Evolutionary conservation across 1,140 invertebrate genomes (phyloP).

Genomic region (Calephelis virginiensis): DNA sequence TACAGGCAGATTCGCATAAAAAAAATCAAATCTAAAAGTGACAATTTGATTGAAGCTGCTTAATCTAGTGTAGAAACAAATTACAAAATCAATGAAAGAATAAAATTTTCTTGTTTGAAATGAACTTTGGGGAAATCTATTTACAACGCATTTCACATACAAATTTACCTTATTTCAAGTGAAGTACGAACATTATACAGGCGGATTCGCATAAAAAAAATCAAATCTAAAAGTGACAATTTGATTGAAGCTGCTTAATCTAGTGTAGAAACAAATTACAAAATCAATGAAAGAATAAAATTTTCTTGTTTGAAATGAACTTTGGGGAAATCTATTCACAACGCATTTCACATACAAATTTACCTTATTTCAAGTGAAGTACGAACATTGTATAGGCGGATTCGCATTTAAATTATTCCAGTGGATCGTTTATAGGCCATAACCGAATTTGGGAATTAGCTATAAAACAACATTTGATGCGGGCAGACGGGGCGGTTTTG

Average conservation of each 20-base stretch:
- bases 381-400: conserved; percentile 74
- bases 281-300: conserved; percentile 14
- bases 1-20: conserved; percentile 69
- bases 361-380: conserved; percentile 75
- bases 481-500: conserved; percentile 67
- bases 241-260: no score
- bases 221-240: neutral
- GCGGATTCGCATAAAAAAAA: conserved; percentile 59
- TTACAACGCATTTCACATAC: conserved; percentile 77
- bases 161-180: conserved; percentile 75
- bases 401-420: conserved; percentile 78
- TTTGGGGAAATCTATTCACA: conserved; percentile 67
- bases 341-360: conserved; percentile 78
- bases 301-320: conserved; percentile 53
- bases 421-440: conserved; percentile 78
- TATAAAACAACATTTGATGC: conserved; percentile 79
- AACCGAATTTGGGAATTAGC: conserved; percentile 79
- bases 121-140: conserved; percentile 64
- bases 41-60: no score
- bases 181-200: conserved; percentile 76
- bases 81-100: conserved; percentile 6
- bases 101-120: conserved; percentile 40
- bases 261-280: neutral
- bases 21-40: neutral
- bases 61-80: neutral